Conservation (phyloP, 2,888 invertebrate genomes). For the Melanchra persicariae region DNA sequence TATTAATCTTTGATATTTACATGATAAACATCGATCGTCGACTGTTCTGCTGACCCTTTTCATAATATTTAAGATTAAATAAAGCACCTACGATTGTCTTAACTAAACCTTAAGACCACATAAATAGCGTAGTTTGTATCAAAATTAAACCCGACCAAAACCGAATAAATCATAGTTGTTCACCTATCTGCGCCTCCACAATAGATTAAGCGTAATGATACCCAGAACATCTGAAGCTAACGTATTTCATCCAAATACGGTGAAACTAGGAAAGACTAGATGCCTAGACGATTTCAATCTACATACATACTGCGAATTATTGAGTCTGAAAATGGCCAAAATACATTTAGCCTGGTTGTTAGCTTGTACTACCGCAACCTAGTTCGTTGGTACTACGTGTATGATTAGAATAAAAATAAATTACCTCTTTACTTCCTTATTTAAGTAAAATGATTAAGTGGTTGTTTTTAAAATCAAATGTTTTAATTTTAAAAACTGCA, state of each 20-base stretch:
- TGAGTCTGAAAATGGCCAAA: constrained; percentile 49
- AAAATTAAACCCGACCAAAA: constrained; percentile 15
- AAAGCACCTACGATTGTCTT: not conserved
- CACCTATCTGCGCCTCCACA: constrained; percentile 13
- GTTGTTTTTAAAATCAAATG: not conserved
- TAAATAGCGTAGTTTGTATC: not conserved
- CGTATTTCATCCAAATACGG: constrained; percentile 46
- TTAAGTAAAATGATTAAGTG: not conserved
- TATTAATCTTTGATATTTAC: not conserved
- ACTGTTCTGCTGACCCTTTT: not conserved
- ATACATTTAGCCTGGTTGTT: constrained; percentile 42
- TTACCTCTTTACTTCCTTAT: constrained; percentile 30
- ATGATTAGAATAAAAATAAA: constrained; percentile 19
- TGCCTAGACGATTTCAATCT: constrained; percentile 52
- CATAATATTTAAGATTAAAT: not conserved
- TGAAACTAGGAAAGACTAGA: constrained; percentile 44
- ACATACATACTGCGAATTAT: constrained; percentile 56
- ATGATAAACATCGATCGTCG: not conserved
- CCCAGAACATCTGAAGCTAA: constrained; percentile 31
- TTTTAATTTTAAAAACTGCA: not conserved
- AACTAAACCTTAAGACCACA: not conserved
- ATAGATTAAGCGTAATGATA: constrained; percentile 48
- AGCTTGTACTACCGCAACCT: constrained; percentile 38
- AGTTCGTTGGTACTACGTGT: constrained; percentile 30
- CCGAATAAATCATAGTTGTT: not conserved